These are phyloP conservation scores for Cliona cf. orientalis DNA, from an alignment of 37 sponge, comb jelly and placozoan species.

Conservation along the genomic window DNA sequence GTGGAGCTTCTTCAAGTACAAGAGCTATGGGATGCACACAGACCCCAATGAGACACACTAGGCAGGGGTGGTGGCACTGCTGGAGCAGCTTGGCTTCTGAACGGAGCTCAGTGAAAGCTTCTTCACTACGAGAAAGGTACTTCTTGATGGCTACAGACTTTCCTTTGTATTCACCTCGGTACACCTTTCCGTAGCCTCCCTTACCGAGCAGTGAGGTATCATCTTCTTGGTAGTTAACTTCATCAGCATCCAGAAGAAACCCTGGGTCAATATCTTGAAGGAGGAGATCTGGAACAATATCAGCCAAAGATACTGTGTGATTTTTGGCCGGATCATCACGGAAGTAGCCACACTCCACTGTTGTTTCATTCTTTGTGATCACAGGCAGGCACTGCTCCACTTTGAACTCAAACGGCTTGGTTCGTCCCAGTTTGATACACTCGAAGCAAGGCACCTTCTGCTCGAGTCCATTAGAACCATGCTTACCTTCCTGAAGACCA, in stretches of 20 bases:
- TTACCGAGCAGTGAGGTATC: slow-evolving; percentile 71
- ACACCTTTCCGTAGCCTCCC: slow-evolving; percentile 89
- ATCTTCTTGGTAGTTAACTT: slow-evolving; percentile 64
- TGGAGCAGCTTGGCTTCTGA: slow-evolving; percentile 77
- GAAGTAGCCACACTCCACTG: slow-evolving; percentile 55
- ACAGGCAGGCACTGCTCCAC: slow-evolving; percentile 34
- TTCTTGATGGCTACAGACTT: slow-evolving; percentile 86
- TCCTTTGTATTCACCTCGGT: slow-evolving; percentile 60
- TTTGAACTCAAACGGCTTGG: slow-evolving; percentile 54
- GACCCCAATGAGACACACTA: slow-evolving; percentile 87
- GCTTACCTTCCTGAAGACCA: slow-evolving; percentile 28
- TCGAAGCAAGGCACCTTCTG: slow-evolving; percentile 73
- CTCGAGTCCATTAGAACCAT: slow-evolving; percentile 24
- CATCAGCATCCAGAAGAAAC: slow-evolving; percentile 68
- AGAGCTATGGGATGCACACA: slow-evolving; percentile 76
- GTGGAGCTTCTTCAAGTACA: slow-evolving; percentile 91
- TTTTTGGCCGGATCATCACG: slow-evolving; percentile 15
- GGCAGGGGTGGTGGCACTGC: slow-evolving; percentile 75
- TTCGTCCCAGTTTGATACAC: slow-evolving; percentile 41
- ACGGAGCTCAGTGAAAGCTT: slow-evolving; percentile 74
- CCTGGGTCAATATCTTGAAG: slow-evolving; percentile 72
- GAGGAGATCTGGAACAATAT: slow-evolving; percentile 89
- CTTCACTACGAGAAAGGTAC: slow-evolving; percentile 47
- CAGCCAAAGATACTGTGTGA: slow-evolving; percentile 56
- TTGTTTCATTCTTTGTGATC: slow-evolving; percentile 32